Base-by-base conservation (phyloP, 2,797 vertebrate species). In the Hippocampus kuda region DNA sequence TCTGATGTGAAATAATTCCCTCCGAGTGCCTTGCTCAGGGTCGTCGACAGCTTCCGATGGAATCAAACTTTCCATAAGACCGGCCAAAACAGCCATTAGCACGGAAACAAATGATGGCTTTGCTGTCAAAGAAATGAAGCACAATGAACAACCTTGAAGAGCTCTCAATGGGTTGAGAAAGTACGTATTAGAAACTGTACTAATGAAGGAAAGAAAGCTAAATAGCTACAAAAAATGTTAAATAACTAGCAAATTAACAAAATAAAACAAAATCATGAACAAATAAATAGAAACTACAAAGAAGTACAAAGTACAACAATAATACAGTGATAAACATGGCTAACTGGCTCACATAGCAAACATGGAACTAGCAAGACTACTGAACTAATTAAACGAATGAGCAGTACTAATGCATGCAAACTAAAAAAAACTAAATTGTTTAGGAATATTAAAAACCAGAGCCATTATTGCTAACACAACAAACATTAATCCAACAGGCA, bases 11-110 rank as follows among this genome's bases (percentile, higher is more conserved):
- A 82, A 73, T 75, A 72, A 77, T 81, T 75, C 69, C 66, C 66
- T 62, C 61, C 82, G 66, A 77, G 75, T 69, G 71, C 70, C 71
- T 77, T 66, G 53, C 62, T 74, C 65, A 38, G 71, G 78, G 83
- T 83, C 87, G 88, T 71, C 75, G 66, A 73, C 79, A 86, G 77
- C 83, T 84, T 83, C 81, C 86, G 79, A 84, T 88, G 13, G 16
- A 65, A 48, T 65, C 42, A 30, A 65, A 42, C 34, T 41, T 62
- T 38, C 8, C 34, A 62, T 38, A 22, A 48, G 18, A 9, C 1
- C 7, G 5, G 15, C 15, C n/a, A 18, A 27, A 65, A 48, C 42
- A 26, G 6, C 26, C 26, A 65, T 48, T 48, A 65, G 42, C 44
- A 18, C 24, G 0, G 42, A 27, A 27, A 65, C 24, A 16, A 48